Evolutionary conservation across 2,797 vertebrate species (phyloP).

Genomic region (Falco concolor): DNA sequence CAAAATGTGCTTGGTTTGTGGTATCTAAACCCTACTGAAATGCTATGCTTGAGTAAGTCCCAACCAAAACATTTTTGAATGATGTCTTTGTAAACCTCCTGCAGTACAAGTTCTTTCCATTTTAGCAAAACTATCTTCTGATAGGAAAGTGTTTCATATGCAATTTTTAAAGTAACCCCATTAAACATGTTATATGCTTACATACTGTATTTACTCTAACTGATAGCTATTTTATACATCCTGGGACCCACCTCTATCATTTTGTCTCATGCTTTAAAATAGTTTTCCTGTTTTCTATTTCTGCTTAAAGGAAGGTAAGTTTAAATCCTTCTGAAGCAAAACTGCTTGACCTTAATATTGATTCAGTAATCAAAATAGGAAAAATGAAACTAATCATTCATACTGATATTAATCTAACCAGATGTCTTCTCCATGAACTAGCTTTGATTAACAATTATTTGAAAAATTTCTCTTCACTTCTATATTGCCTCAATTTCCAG

Average conservation of each 20-base stretch:
- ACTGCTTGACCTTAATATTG: neutral
- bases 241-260: neutral
- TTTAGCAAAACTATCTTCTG: neutral
- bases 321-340: neutral
- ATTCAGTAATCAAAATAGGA: neutral
- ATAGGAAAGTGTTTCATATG: neutral
- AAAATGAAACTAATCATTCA: neutral
- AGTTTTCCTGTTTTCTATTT: neutral
- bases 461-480: constrained; percentile 20
- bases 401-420: neutral
- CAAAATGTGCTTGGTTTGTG: rapidly evolving
- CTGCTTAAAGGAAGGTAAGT: neutral
- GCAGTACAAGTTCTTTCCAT: neutral
- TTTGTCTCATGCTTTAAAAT: neutral
- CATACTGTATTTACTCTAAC: neutral
- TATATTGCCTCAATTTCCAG: constrained; percentile 31
- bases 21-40: neutral
- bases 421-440: neutral
- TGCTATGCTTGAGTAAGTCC: rapidly evolving
- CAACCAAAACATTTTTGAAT: neutral
- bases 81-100: rapidly evolving
- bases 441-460: constrained; percentile 57
- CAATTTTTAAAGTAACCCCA: neutral
- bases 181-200: neutral
- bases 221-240: neutral